These are phyloP conservation scores for Tetraodon nigroviridis DNA, from an alignment of 2,113 vertebrate genomes.

Conservation along the genomic window DNA sequence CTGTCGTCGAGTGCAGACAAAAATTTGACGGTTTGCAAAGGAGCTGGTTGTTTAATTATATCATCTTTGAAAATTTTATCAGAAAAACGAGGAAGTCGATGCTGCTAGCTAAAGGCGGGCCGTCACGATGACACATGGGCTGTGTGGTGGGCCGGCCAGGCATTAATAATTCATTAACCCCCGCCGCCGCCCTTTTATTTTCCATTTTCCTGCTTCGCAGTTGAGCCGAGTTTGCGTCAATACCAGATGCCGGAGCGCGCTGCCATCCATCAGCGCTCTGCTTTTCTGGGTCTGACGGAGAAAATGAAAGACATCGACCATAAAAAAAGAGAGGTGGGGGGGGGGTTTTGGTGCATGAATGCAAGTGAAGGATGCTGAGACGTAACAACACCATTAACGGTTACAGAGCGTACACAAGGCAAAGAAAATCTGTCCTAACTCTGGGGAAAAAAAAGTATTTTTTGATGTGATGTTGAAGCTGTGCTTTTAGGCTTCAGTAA, in stretches of 20 bases:
- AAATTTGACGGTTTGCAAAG: background rate
- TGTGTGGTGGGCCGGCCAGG: slow-evolving; percentile 40
- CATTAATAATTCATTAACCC: slow-evolving; percentile 58
- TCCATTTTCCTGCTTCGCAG: slow-evolving; percentile 40
- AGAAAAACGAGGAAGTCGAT: background rate
- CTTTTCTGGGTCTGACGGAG: slow-evolving; percentile 5
- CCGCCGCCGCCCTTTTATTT: slow-evolving; percentile 22
- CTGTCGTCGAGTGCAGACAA: background rate
- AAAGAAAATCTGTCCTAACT: too few relatives aligned
- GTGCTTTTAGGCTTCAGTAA: too few relatives aligned
- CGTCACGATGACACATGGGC: slow-evolving; percentile 48
- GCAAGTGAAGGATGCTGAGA: background rate
- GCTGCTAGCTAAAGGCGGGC: slow-evolving; percentile 20
- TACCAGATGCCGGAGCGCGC: slow-evolving; percentile 24
- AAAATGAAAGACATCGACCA: slow-evolving; percentile 9
- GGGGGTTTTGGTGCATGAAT: slow-evolving; percentile 3
- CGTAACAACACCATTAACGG: background rate
- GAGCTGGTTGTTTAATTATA: background rate
- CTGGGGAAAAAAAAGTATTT: too few relatives aligned
- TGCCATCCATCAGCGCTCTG: slow-evolving; percentile 31
- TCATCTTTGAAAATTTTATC: slow-evolving; percentile 16
- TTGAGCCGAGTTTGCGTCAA: slow-evolving; percentile 35
- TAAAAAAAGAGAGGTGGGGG: slow-evolving; percentile 15
- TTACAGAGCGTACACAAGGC: background rate
- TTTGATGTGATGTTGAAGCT: too few relatives aligned